A percentile compares a stretch with the other conserved stretches of the same genome.
Conservation (phyloP, 2,888 invertebrate genomes). For the Sminthurides aquaticus region DNA sequence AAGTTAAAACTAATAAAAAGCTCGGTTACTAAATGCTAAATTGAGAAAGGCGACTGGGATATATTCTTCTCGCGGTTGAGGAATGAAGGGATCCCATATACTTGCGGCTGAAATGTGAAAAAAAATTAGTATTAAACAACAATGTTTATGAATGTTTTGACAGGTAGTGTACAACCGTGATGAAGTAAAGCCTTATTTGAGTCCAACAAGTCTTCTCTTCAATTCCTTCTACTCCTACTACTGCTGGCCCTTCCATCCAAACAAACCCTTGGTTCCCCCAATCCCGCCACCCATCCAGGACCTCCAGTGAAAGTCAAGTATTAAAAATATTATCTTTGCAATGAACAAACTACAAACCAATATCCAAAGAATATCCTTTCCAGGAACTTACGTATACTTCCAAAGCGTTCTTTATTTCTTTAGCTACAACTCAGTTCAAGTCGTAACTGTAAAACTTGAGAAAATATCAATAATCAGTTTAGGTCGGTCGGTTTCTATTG, state of each 20-base stretch:
- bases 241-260: conserved; percentile 39
- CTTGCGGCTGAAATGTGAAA: no score
- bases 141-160: conserved; percentile 16
- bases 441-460: neutral
- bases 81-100: no score
- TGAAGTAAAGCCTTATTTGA: conserved; percentile 43
- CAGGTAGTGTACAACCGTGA: conserved; percentile 43
- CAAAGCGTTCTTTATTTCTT: no score
- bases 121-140: no score
- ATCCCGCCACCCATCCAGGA: conserved; percentile 10
- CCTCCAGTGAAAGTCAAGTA: conserved; percentile 7
- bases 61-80: no score
- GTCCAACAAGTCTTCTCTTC: conserved; percentile 38
- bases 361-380: no score
- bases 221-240: conserved; percentile 43
- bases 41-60: no score
- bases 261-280: conserved; percentile 19
- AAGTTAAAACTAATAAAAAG: no score
- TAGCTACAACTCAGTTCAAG: neutral
- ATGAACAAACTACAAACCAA: no score
- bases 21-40: no score
- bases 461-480: neutral
- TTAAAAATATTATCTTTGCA: neutral
- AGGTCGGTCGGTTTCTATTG: neutral
- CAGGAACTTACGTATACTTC: no score